phyloP scores from a whole-genome alignment of 2,113 vertebrate species.

The Pterocles gutturalis region DNA sequence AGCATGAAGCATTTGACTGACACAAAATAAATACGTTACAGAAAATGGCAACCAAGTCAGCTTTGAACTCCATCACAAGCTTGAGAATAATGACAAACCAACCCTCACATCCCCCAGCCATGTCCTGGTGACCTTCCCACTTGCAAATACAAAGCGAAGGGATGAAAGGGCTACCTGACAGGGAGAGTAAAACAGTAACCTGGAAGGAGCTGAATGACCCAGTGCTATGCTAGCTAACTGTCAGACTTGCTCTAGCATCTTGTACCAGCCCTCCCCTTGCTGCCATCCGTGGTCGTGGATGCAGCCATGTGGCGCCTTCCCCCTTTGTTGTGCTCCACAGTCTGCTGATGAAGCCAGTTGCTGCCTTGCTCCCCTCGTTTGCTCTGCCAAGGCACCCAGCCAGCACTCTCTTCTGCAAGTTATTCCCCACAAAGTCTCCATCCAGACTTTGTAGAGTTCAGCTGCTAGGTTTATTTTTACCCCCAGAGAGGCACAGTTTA shows the following conservation, averaged over 20 bases:
- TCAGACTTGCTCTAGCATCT: not conserved
- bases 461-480: not conserved
- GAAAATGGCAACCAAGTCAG: not conserved
- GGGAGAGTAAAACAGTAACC: not conserved
- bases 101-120: not conserved
- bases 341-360: not conserved
- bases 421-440: not conserved
- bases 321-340: accelerated
- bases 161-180: not conserved
- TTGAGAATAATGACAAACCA: not conserved
- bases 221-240: not conserved
- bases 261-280: not conserved
- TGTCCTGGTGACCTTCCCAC: not conserved
- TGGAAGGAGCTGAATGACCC: not conserved
- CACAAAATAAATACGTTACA: not conserved
- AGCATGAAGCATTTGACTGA: not conserved
- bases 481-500: not conserved
- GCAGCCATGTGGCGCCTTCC: not conserved
- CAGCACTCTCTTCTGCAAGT: not conserved
- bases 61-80: not conserved
- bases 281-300: not conserved
- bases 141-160: not conserved
- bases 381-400: not conserved
- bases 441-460: not conserved
- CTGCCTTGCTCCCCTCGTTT: accelerated